phyloP scores from a whole-genome alignment of 2,113 vertebrate genomes.

The Phyllostomus discolor region DNA sequence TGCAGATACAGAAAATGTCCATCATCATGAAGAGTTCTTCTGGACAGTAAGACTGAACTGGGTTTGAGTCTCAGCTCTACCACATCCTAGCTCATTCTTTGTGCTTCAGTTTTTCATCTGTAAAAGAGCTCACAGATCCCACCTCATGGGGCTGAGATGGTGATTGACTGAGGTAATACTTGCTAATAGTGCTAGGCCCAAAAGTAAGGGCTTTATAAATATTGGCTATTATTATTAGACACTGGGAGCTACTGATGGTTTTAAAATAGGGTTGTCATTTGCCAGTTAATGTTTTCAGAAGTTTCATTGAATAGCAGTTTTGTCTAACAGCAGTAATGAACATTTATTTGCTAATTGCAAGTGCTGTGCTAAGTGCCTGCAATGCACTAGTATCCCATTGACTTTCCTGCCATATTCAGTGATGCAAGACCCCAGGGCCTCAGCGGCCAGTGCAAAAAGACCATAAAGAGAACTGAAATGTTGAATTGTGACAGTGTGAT shows the following conservation, averaged over 20 bases:
- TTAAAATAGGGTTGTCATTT: background rate
- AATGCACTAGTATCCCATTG: background rate
- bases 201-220: background rate
- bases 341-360: background rate
- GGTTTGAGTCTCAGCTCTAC: background rate
- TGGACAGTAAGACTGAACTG: background rate
- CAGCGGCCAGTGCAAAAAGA: background rate
- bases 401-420: background rate
- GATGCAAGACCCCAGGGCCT: rapidly evolving
- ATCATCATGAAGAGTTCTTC: background rate
- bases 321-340: background rate
- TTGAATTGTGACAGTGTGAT: background rate
- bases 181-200: background rate
- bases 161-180: background rate
- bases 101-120: background rate
- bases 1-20: rapidly evolving
- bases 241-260: background rate
- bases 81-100: background rate
- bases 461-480: background rate
- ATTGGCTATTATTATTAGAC: background rate
- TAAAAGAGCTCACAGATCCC: background rate
- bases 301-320: background rate
- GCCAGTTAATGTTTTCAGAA: background rate
- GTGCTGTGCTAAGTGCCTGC: background rate
- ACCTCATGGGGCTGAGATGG: background rate